These are phyloP conservation scores for Ceyx margarethae DNA, from an alignment of 2,113 vertebrate genomes.

Conservation along the genomic window DNA sequence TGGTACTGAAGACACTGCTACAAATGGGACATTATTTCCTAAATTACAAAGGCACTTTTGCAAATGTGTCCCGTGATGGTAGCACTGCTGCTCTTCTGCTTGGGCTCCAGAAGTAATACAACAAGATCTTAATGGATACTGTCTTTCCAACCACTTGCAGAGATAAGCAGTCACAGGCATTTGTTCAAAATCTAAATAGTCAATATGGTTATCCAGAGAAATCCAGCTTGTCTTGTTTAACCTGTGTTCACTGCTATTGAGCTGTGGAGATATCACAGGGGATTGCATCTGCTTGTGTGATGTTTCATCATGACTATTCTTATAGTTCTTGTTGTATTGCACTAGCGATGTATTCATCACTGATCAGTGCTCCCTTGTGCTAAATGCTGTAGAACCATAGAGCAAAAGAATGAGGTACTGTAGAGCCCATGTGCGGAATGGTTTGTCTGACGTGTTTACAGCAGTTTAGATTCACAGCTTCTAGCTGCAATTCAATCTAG, in stretches of 20 bases:
- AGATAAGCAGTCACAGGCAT: background rate
- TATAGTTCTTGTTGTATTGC: background rate
- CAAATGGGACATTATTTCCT: background rate
- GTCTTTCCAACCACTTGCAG: background rate
- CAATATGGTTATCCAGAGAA: background rate
- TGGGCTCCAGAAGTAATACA: background rate
- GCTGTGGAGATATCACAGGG: rapidly evolving
- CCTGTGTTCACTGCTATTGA: background rate
- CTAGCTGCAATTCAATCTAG: background rate
- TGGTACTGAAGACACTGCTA: background rate
- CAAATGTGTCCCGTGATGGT: background rate
- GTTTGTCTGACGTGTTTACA: background rate
- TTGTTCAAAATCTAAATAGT: background rate
- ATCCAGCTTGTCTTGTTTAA: background rate
- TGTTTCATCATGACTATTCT: rapidly evolving
- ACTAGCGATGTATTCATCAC: background rate
- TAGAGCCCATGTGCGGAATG: background rate
- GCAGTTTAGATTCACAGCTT: background rate
- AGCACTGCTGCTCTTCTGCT: background rate
- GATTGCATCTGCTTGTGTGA: background rate
- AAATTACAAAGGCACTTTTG: background rate
- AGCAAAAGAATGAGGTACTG: background rate
- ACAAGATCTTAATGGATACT: background rate
- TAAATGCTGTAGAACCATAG: background rate
- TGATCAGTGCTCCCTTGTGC: background rate